Conservation (phyloP, 1,140 invertebrate genomes). For the Lucilia sericata region DNA sequence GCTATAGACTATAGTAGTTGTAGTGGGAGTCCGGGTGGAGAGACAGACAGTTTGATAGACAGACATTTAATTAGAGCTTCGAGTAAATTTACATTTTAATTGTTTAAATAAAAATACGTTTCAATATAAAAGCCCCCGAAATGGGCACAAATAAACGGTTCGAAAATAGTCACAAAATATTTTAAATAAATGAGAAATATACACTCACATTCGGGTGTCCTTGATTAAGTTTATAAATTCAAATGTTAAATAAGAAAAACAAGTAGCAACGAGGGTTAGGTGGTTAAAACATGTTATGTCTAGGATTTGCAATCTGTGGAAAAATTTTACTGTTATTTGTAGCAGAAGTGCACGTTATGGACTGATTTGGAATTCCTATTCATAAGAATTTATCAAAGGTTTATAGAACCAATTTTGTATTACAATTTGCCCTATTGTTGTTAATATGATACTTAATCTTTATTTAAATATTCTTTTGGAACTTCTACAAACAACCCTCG, state of each 20-base stretch:
- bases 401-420: too few species aligned
- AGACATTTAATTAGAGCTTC: constrained; percentile 40
- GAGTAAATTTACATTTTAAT: constrained; percentile 41
- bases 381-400: too few species aligned
- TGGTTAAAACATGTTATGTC: neutral
- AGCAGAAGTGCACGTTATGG: too few species aligned
- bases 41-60: neutral
- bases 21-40: too few species aligned
- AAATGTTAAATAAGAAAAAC: neutral
- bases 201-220: neutral
- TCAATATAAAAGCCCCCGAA: neutral
- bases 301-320: too few species aligned
- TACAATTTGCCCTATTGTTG: too few species aligned
- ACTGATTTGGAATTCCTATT: too few species aligned
- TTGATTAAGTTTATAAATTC: neutral
- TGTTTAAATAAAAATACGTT: constrained; percentile 21
- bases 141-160: neutral
- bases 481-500: too few species aligned
- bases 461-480: too few species aligned
- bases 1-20: too few species aligned
- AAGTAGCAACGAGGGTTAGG: neutral
- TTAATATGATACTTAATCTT: too few species aligned
- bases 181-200: neutral
- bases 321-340: too few species aligned
- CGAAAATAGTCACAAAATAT: neutral